Evolutionary conservation across 2,797 vertebrate genomes (phyloP).

Genomic region (Etheostoma nigrum): DNA sequence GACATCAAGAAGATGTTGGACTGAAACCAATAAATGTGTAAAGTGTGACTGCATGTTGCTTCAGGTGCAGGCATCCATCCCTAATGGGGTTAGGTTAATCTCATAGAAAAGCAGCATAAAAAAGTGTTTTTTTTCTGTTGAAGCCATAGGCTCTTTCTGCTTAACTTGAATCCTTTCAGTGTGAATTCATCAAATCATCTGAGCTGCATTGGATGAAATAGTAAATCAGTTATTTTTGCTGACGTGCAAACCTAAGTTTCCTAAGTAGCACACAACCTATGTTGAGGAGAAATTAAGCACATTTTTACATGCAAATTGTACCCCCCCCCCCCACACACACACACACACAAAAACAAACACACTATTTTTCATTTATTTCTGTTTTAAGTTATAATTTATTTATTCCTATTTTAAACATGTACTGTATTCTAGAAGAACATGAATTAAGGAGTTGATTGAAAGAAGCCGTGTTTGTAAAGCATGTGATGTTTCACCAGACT

Average conservation of each 20-base stretch:
- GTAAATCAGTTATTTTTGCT: not conserved
- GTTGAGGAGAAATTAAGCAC: not conserved
- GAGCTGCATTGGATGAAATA: not conserved
- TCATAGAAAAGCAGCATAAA: not conserved
- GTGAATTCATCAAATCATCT: not conserved
- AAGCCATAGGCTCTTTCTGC: slow-evolving; percentile 4
- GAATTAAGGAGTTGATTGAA: not conserved
- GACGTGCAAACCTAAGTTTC: not conserved
- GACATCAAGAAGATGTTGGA: not conserved
- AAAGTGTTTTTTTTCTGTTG: not conserved
- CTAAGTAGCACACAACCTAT: not conserved
- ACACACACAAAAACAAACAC: too few relatives aligned
- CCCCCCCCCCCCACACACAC: too few relatives aligned
- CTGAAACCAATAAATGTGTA: not conserved
- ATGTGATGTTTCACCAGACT: not conserved
- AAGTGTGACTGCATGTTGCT: not conserved
- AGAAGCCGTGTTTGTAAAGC: not conserved
- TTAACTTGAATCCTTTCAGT: not conserved
- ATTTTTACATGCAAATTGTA: not conserved
- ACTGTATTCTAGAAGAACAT: not conserved
- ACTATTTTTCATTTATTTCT: not conserved
- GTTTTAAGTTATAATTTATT: not conserved
- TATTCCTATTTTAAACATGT: not conserved
- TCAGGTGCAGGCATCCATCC: not conserved
- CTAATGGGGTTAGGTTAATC: not conserved